phyloP scores from a whole-genome alignment of 1,140 invertebrate genomes.

The Luehdorfia chinensis region DNA sequence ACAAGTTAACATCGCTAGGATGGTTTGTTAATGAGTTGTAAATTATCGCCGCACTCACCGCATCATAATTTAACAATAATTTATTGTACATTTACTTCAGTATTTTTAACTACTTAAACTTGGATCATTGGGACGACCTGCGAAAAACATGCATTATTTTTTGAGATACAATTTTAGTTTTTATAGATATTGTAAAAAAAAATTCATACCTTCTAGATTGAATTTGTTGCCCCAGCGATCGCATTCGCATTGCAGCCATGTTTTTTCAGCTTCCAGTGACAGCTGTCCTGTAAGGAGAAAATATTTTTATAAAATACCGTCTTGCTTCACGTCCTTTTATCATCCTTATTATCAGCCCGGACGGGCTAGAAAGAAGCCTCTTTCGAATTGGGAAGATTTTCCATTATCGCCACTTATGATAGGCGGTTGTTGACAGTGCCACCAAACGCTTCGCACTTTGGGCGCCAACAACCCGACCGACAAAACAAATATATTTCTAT shows the following conservation, averaged over 20 bases:
- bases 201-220: conserved; percentile 85
- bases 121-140: conserved; percentile 56
- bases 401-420: too few species aligned
- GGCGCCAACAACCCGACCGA: too few species aligned
- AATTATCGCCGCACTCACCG: conserved; percentile 34
- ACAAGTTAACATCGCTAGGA: background rate
- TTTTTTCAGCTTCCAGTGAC: conserved; percentile 90
- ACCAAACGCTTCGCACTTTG: too few species aligned
- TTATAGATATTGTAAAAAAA: background rate
- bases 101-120: conserved; percentile 50
- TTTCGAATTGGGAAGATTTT: too few species aligned
- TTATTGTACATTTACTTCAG: conserved; percentile 21
- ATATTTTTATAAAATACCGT: background rate
- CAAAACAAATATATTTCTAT: too few species aligned
- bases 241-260: conserved; percentile 92
- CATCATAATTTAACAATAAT: conserved; percentile 24
- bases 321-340: too few species aligned
- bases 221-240: conserved; percentile 89
- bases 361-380: too few species aligned
- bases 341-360: too few species aligned
- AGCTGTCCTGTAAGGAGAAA: conserved; percentile 82
- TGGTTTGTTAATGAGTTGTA: conserved; percentile 8
- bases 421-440: too few species aligned
- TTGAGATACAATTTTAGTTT: background rate
- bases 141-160: conserved; percentile 35